Evolutionary conservation across 35 echinoderm and acorn worm genomes (phyloP).

Genomic region (Lytechinus pictus): DNA sequence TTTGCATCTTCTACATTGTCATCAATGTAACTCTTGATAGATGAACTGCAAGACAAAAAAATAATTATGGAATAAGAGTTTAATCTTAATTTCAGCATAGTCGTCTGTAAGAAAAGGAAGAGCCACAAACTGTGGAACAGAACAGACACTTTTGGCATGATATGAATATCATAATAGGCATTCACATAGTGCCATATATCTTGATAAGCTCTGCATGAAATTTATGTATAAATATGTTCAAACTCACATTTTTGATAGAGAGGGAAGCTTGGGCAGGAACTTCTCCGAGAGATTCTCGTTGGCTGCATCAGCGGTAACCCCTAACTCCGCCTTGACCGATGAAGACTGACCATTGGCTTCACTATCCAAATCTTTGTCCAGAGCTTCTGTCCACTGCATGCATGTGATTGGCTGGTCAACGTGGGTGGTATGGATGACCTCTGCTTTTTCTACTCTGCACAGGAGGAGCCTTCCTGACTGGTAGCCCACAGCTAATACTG

Average conservation of each 20-base stretch:
- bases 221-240: neutral
- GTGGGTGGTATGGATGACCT: conserved; percentile 67
- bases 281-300: conserved; percentile 71
- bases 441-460: conserved; percentile 91
- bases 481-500: conserved; percentile 94
- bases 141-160: too few relatives aligned
- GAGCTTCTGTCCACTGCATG: conserved; percentile 78
- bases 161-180: too few relatives aligned
- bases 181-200: too few relatives aligned
- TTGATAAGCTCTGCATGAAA: too few relatives aligned
- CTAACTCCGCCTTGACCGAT: neutral
- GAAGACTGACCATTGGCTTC: neutral
- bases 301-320: neutral
- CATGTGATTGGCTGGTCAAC: conserved; percentile 61
- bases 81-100: too few relatives aligned
- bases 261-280: conserved; percentile 81
- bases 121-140: too few relatives aligned
- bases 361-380: neutral
- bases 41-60: conserved; percentile 51
- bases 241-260: conserved; percentile 93
- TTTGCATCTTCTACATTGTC: conserved; percentile 86
- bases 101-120: too few relatives aligned
- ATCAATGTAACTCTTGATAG: conserved; percentile 66
- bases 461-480: conserved; percentile 74
- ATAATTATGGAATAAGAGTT: neutral